phyloP scores from a whole-genome alignment of 2,888 invertebrate genomes.

The Ditula angustiorana region DNA sequence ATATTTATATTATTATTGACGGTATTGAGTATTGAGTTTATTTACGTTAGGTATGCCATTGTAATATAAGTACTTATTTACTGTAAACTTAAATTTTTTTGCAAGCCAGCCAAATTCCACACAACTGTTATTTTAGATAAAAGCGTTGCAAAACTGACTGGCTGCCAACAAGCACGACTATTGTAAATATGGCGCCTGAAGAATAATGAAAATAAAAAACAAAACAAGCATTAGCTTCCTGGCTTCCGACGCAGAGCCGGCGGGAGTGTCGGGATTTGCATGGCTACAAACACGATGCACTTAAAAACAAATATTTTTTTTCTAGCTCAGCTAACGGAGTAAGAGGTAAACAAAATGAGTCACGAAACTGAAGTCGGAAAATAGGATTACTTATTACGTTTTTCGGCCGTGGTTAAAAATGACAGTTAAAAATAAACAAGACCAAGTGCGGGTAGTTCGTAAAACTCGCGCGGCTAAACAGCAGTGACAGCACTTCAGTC shows the following conservation, averaged over 20 bases:
- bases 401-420: no score
- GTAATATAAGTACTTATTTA: neutral
- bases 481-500: no score
- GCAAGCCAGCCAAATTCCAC: constrained; percentile 6
- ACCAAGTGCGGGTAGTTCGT: no score
- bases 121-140: constrained; percentile 10
- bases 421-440: no score
- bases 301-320: no score
- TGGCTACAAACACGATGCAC: neutral
- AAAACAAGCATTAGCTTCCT: neutral
- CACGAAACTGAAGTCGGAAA: no score
- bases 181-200: constrained; percentile 7
- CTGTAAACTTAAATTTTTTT: neutral
- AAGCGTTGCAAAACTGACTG: constrained; percentile 4
- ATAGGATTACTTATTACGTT: no score
- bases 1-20: no score
- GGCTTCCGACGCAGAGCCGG: neutral
- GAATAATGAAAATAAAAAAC: constrained; percentile 8
- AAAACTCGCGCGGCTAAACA: no score
- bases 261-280: neutral
- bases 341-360: no score
- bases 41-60: neutral
- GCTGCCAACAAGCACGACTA: constrained; percentile 2
- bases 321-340: no score
- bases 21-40: no score